phyloP scores from a whole-genome alignment of 2,888 invertebrate genomes.

The Pollenia griseotomentosa region DNA sequence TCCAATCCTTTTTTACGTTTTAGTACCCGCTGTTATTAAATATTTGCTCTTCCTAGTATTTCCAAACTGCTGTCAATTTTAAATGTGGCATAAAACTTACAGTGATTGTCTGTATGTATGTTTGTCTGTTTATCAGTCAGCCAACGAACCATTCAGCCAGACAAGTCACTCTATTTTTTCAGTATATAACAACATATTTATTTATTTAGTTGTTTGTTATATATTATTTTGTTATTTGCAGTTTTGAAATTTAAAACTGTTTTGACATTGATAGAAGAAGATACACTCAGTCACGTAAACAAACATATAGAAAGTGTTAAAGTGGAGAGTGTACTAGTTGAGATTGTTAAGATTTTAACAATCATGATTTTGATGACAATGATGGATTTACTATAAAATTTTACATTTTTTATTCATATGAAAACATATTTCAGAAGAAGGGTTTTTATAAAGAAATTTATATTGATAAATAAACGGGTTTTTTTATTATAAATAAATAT shows the following conservation, averaged over 20 bases:
- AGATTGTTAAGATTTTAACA: slow-evolving; percentile 57
- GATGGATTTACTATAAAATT: slow-evolving; percentile 63
- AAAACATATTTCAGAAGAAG: slow-evolving; percentile 13
- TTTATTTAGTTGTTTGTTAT: slow-evolving; percentile 42
- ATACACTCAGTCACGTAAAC: neutral
- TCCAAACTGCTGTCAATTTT: slow-evolving; percentile 62
- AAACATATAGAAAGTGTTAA: slow-evolving; percentile 7
- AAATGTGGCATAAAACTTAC: slow-evolving; percentile 52
- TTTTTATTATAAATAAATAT: slow-evolving; percentile 18
- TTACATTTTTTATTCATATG: slow-evolving; percentile 6
- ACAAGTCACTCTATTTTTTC: slow-evolving; percentile 23
- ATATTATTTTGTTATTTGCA: slow-evolving; percentile 57
- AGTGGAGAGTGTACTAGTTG: slow-evolving; percentile 43
- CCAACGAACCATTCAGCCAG: neutral
- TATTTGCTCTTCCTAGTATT: slow-evolving; percentile 25
- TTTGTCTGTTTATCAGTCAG: slow-evolving; percentile 25
- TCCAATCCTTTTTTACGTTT: slow-evolving; percentile 17
- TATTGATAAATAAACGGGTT: slow-evolving; percentile 47
- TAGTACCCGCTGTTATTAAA: neutral
- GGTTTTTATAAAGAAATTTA: slow-evolving; percentile 35
- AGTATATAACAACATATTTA: slow-evolving; percentile 21
- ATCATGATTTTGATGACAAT: slow-evolving; percentile 65
- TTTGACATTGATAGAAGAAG: slow-evolving; percentile 65
- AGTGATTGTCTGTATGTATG: slow-evolving; percentile 31
- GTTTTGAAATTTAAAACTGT: slow-evolving; percentile 69